Evolutionary conservation across 2,888 invertebrate genomes (phyloP).

Genomic region (Eucera pruinosa): DNA sequence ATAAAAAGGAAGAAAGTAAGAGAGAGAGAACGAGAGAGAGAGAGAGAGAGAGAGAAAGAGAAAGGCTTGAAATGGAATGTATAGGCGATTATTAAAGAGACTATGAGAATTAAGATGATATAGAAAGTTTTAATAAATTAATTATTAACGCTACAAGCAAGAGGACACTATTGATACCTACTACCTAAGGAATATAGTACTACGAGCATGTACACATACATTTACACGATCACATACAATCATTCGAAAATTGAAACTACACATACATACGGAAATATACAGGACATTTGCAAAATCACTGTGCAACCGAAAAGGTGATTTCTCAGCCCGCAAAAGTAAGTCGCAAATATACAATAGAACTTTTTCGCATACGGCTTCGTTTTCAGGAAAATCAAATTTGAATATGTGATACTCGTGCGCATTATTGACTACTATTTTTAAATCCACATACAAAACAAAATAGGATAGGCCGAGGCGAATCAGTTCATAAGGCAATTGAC

Average conservation of each 20-base stretch:
- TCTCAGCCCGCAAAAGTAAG: too few relatives aligned
- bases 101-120: conserved; percentile 73
- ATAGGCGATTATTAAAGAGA: conserved; percentile 63
- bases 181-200: conserved; percentile 62
- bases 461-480: too few relatives aligned
- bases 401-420: too few relatives aligned
- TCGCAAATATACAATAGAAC: too few relatives aligned
- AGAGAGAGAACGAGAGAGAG: conserved; percentile 19
- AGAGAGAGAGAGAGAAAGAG: conserved; percentile 11
- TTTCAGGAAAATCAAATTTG: too few relatives aligned
- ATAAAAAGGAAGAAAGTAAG: neutral
- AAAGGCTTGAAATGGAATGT: conserved; percentile 43
- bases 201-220: conserved; percentile 20
- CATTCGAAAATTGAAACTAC: conserved; percentile 36
- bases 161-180: conserved; percentile 67
- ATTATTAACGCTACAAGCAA: conserved; percentile 71
- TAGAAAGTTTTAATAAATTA: conserved; percentile 80
- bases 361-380: too few relatives aligned
- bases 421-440: too few relatives aligned
- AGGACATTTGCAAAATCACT: too few relatives aligned
- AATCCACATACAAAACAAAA: too few relatives aligned
- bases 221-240: conserved; percentile 25
- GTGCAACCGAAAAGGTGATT: too few relatives aligned
- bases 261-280: neutral
- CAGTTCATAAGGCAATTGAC: too few relatives aligned